A percentile compares a stretch with the other conserved stretches of the same genome.
phyloP scores from a whole-genome alignment of 2,797 vertebrate species.

The Anisognathus igniventris region DNA sequence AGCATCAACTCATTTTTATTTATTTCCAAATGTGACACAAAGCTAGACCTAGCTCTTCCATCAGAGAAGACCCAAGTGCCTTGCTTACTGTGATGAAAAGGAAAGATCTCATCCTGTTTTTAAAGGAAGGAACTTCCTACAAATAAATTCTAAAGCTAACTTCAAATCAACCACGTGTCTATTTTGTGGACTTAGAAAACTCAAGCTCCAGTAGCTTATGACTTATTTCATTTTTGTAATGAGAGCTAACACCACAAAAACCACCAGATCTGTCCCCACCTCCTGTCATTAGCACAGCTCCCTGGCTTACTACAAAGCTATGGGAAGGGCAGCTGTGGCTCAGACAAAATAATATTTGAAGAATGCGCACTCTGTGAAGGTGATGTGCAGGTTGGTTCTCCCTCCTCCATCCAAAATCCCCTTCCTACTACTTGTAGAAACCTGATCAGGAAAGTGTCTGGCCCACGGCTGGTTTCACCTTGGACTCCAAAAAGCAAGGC shows the following conservation, averaged over 20 bases:
- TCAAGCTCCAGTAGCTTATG: not conserved
- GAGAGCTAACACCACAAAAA: not conserved
- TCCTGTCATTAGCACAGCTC: not conserved
- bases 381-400: not conserved
- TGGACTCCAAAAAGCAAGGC: not conserved
- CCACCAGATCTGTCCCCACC: not conserved
- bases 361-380: not conserved
- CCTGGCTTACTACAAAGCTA: not conserved
- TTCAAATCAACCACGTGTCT: not conserved
- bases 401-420: not conserved
- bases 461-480: not conserved
- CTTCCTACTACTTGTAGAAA: not conserved
- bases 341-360: not conserved
- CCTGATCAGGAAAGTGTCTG: not conserved
- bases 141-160: not conserved
- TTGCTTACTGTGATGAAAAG: not conserved
- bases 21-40: not conserved
- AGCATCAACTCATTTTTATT: not conserved
- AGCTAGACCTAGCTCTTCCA: not conserved
- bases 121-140: not conserved
- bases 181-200: not conserved
- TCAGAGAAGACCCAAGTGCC: not conserved
- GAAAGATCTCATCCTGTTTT: not conserved
- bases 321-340: not conserved
- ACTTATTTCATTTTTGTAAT: not conserved